Evolutionary conservation across 2,797 vertebrate genomes (phyloP).

Genomic region (Spheniscus humboldti): DNA sequence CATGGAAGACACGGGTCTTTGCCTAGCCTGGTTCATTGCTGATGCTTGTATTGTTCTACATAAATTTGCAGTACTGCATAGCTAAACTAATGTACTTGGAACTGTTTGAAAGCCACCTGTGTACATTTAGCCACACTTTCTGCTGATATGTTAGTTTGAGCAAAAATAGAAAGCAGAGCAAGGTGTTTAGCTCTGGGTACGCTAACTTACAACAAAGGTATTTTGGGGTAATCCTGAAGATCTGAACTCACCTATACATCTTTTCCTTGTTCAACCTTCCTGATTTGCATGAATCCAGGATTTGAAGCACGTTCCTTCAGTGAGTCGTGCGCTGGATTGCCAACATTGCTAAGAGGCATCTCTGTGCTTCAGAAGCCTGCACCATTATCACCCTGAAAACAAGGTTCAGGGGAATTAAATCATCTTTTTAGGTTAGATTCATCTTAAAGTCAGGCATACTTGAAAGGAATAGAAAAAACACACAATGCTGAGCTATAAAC

Average conservation of each 20-base stretch:
- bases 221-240: neutral
- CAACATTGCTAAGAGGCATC: neutral
- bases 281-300: neutral
- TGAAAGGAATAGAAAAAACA: neutral
- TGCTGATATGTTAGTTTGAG: neutral
- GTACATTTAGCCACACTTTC: neutral
- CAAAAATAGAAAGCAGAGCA: neutral
- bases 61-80: neutral
- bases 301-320: neutral
- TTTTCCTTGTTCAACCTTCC: neutral
- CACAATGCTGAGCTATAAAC: neutral
- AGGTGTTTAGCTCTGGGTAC: neutral
- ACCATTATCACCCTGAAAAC: neutral
- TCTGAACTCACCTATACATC: neutral
- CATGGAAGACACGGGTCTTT: neutral
- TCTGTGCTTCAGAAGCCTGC: neutral
- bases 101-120: neutral
- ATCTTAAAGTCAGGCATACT: neutral
- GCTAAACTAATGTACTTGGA: neutral
- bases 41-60: neutral
- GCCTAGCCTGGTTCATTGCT: neutral
- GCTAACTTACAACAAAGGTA: neutral
- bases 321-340: neutral
- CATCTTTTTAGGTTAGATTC: neutral
- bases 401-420: neutral